Conservation (phyloP, 1,140 invertebrate genomes). For the Drosophila tropicalis region DNA sequence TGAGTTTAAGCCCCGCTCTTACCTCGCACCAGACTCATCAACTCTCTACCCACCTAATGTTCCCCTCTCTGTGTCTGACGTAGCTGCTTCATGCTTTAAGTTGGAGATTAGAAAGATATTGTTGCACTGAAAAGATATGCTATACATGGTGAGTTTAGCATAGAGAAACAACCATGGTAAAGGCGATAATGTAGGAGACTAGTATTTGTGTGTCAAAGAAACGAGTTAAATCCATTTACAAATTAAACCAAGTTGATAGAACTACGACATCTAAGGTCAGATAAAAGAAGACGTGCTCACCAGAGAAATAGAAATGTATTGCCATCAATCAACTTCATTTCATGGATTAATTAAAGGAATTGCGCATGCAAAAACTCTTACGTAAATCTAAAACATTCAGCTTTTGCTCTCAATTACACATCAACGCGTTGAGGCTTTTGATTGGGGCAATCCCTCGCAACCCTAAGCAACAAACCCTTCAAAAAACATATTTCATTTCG, state of each 20-base stretch:
- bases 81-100: neutral
- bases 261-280: neutral
- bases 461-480: no score
- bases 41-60: no score
- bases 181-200: neutral
- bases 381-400: conserved; percentile 26
- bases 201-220: neutral
- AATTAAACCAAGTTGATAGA: conserved; percentile 6
- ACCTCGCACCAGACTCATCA: no score
- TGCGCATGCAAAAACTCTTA: neutral
- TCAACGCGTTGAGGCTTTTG: conserved; percentile 49
- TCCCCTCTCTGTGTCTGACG: no score
- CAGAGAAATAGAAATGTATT: neutral
- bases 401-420: conserved; percentile 49
- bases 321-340: neutral
- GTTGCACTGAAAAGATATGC: neutral
- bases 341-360: neutral
- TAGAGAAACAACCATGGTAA: neutral
- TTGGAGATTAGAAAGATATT: conserved; percentile 2
- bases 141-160: neutral
- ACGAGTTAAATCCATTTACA: conserved; percentile 10
- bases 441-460: conserved; percentile 14
- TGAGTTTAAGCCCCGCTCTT: neutral
- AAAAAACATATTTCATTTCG: conserved; percentile 27
- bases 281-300: neutral